Base-by-base conservation (phyloP, 2,113 vertebrate species). In the Siniperca chuatsi region DNA sequence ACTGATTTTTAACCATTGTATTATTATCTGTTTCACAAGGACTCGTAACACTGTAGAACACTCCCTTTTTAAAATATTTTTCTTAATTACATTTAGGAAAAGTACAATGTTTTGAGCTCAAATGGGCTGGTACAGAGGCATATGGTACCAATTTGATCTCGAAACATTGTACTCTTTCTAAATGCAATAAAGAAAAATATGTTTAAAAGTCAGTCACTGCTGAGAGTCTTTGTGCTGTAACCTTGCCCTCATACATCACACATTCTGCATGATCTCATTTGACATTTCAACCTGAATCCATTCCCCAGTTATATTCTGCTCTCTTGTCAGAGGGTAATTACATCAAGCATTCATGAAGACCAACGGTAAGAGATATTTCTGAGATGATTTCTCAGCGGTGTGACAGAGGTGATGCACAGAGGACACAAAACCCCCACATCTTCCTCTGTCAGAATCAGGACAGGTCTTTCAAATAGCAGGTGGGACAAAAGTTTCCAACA, bases 291-390 rank as follows among this genome's bases (percentile, higher is more conserved):
- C 82, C 65, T 71, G 44, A 75, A 84, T 82, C 52, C 73, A 87
- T 81, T 84, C 35, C 40, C 76, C 54, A 68, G 33, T 75, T 54
- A 23, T 33, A 50, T 55, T 57, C 75, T 50, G 44, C 46, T 69
- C 62, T 77, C 72, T 64, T 62, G 74, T 81, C 75, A 42, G 48
- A 67, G 76, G 78, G 78, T 87, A 77, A 90, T 88, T 90, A 35
- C 86, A 90, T 93, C 84, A 87, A 88, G 88, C 77, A 89, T 91
- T 91, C 73, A 93, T 90, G 81, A 90, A 79, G 79, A 87, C 69
- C 88, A 81, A 89, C 84, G 85, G 65, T 42, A 73, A 48, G 54
- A n/a, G 68, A 52, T 76, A 74, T 67, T 76, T 68, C 67, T 65
- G 54, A 58, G 50, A 78, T 10, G 33, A 79, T 74, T 70, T 50